Conservation (phyloP, 2,888 invertebrate species). For the Drosophila bunnanda region DNA sequence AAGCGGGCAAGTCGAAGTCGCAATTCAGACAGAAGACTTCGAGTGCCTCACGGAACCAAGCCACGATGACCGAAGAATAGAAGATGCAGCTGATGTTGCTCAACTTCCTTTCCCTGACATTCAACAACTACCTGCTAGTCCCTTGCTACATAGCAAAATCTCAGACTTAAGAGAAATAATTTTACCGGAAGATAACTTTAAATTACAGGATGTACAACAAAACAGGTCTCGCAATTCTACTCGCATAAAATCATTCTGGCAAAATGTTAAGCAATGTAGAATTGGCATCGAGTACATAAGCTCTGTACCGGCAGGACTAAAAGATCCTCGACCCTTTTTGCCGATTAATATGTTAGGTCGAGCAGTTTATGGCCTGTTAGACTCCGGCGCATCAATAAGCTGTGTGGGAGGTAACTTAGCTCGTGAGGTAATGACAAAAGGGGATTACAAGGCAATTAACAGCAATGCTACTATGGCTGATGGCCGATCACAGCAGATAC, state of each 20-base stretch:
- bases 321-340: slow-evolving; percentile 7
- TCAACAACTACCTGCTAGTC: not conserved
- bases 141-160: not conserved
- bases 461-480: not conserved
- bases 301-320: not conserved
- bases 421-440: not conserved
- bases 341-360: not conserved
- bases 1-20: slow-evolving; percentile 1
- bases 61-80: slow-evolving; percentile 5
- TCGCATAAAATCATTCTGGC: not conserved
- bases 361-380: not conserved
- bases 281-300: not conserved
- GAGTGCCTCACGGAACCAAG: not conserved
- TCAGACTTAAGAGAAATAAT: too few species aligned
- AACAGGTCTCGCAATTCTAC: not conserved
- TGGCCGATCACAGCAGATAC: not conserved
- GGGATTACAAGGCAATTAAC: not conserved
- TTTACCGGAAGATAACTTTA: not conserved
- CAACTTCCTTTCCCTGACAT: too few species aligned
- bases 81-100: not conserved
- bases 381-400: not conserved
- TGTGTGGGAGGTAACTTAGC: not conserved
- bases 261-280: slow-evolving; percentile 1
- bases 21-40: not conserved
- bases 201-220: not conserved